Percentiles rank a stretch among this genome's conserved stretches.
Evolutionary conservation across 2,888 invertebrate genomes (phyloP).

Genomic region (Biston betularia): DNA sequence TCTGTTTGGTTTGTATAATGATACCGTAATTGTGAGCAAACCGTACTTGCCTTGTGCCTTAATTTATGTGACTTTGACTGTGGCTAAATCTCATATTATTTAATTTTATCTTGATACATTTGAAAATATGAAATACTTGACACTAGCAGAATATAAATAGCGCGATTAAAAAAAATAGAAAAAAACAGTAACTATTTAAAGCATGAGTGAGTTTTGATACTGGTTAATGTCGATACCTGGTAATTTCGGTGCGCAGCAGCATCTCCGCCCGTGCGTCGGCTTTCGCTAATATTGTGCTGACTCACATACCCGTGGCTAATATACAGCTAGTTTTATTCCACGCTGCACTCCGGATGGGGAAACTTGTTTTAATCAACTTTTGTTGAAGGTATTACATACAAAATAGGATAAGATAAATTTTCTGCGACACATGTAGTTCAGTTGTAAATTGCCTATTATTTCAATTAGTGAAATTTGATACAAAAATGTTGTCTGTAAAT

Average conservation of each 20-base stretch:
- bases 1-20: too few relatives aligned
- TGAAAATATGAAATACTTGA: too few relatives aligned
- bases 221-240: constrained; percentile 16
- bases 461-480: neutral
- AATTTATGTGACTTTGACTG: too few relatives aligned
- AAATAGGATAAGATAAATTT: neutral
- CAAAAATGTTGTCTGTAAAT: too few relatives aligned
- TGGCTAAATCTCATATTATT: too few relatives aligned
- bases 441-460: neutral
- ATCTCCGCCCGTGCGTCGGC: constrained; percentile 42
- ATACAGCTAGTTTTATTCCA: constrained; percentile 40
- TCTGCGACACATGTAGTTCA: neutral
- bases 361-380: constrained; percentile 52
- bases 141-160: too few relatives aligned
- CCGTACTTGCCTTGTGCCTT: too few relatives aligned
- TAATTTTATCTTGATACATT: too few relatives aligned
- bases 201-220: constrained; percentile 9
- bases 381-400: neutral
- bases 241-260: neutral
- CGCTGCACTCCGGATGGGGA: constrained; percentile 36
- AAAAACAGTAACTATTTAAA: too few relatives aligned
- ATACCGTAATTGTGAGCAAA: too few relatives aligned
- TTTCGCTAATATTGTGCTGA: constrained; percentile 77
- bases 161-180: too few relatives aligned
- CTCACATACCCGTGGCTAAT: constrained; percentile 60